These are phyloP conservation scores for Nasalis larvatus DNA, from an alignment of 2,113 vertebrate genomes.

Conservation along the genomic window DNA sequence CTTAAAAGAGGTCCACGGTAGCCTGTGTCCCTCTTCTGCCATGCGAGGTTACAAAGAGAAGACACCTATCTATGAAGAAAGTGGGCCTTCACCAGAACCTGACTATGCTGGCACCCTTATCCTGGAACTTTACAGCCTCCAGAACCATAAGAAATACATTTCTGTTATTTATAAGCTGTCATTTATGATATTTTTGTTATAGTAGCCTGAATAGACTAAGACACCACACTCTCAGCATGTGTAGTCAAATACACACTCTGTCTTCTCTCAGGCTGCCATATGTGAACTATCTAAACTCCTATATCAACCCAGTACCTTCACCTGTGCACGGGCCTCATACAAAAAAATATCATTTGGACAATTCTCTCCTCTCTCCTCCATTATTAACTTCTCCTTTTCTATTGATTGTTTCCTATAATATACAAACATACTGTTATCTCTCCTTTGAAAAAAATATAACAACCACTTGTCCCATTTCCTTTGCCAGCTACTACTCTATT, in stretches of 20 bases:
- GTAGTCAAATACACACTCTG: too few species aligned
- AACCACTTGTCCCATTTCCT: background rate
- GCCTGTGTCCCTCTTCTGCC: background rate
- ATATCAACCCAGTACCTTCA: background rate
- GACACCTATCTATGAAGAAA: background rate
- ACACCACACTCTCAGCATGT: background rate
- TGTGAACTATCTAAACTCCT: background rate
- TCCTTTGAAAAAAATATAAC: background rate
- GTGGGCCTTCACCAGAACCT: background rate
- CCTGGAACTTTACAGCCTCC: background rate
- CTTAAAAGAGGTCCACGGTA: background rate
- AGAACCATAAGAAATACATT: background rate
- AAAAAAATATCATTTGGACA: background rate
- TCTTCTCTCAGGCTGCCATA: background rate
- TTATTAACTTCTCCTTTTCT: background rate
- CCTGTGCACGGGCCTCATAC: background rate
- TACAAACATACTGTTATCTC: background rate
- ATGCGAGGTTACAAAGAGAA: background rate
- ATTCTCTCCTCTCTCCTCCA: background rate
- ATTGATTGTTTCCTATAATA: background rate
- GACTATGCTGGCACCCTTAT: background rate
- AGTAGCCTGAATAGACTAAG: background rate
- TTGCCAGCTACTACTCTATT: background rate
- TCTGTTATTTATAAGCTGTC: background rate
- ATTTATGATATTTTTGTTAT: background rate